A percentile compares a stretch with the other conserved stretches of the same genome.
phyloP scores from a whole-genome alignment of 64 coral and sea anemone species.

The Hydrozoanthus tunicans region DNA sequence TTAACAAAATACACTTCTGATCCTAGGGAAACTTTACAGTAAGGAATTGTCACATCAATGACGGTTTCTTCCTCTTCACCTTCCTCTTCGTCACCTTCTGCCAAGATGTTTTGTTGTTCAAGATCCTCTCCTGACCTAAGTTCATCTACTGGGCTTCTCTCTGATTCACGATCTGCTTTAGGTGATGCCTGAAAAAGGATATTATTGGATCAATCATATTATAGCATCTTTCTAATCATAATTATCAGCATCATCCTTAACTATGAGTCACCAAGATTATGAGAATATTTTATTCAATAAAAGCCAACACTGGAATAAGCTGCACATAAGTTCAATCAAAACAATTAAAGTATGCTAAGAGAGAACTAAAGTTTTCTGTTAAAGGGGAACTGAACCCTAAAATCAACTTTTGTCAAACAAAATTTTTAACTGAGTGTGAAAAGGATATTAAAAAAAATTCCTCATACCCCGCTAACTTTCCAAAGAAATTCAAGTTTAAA shows the following conservation, averaged over 20 bases:
- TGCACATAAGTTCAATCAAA: too few species aligned
- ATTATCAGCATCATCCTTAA: too few species aligned
- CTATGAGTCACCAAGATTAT: neutral
- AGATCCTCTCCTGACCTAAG: constrained; percentile 7
- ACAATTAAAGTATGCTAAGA: too few species aligned
- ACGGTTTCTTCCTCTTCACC: constrained; percentile 91
- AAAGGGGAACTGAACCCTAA: too few species aligned
- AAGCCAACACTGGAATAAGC: neutral
- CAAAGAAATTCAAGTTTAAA: too few species aligned
- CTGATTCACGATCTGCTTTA: constrained; percentile 39
- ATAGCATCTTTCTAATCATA: neutral
- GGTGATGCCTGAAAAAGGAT: constrained; percentile 23
- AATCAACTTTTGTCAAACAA: too few species aligned
- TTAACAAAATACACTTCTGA: constrained; percentile 94
- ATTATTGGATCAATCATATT: neutral
- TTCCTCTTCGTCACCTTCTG: constrained; percentile 69
- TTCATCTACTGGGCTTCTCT: constrained; percentile 45
- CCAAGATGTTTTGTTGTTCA: constrained; percentile 20
- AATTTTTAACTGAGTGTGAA: too few species aligned
- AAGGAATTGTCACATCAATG: constrained; percentile 96
- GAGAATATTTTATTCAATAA: neutral
- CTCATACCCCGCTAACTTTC: too few species aligned
- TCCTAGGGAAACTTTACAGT: constrained; percentile 85
- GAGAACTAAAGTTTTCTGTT: too few species aligned
- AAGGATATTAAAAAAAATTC: too few species aligned